Percentiles rank a stretch among this genome's conserved stretches.
Conservation (phyloP, 2,113 vertebrate genomes). For the Leptosomus discolor region DNA sequence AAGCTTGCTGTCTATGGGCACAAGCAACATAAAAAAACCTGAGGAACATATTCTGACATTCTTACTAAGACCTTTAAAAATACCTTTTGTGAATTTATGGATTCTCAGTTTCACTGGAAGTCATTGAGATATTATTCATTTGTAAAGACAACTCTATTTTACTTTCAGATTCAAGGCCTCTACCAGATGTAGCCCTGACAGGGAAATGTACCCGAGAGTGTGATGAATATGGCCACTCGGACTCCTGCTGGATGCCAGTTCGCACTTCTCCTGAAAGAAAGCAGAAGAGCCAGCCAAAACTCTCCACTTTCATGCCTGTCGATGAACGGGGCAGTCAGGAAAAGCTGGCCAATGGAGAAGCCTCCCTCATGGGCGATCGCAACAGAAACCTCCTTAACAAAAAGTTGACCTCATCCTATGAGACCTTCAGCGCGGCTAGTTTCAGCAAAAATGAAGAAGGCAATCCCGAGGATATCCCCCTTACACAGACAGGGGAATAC, state of each 20-base stretch:
- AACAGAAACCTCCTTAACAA: conserved; percentile 98
- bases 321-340: conserved; percentile 92
- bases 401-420: conserved; percentile 97
- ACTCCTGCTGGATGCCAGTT: conserved; percentile 99
- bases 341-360: conserved; percentile 94
- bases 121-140: background rate
- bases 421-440: conserved; percentile 89
- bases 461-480: conserved; percentile 94
- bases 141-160: conserved; percentile 43
- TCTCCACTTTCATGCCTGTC: conserved; percentile 97
- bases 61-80: conserved; percentile 23
- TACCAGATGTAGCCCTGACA: conserved; percentile 99
- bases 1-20: background rate
- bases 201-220: conserved; percentile 98
- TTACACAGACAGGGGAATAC: conserved; percentile 95
- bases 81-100: background rate
- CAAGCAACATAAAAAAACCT: background rate
- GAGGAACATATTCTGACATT: background rate
- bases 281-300: conserved; percentile 95
- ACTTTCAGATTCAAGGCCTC: conserved; percentile 92
- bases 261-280: conserved; percentile 96
- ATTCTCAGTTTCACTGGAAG: background rate
- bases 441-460: conserved; percentile 87
- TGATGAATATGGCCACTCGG: conserved; percentile 97
- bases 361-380: conserved; percentile 93